phyloP scores from a whole-genome alignment of 1,140 invertebrate genomes.

The Trialeurodes vaporariorum region DNA sequence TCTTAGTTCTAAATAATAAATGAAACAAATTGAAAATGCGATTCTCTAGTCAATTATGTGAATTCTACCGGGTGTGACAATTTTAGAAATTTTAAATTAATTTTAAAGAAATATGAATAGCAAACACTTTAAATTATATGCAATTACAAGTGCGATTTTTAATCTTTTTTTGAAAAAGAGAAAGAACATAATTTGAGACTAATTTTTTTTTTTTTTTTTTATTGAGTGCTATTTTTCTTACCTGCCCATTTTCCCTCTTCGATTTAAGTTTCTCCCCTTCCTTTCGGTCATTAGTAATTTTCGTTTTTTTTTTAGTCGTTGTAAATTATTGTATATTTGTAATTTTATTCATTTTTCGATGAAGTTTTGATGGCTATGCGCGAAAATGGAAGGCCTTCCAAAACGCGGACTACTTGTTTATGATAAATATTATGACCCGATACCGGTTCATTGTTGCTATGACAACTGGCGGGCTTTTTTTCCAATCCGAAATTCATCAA shows the following conservation, averaged over 20 bases:
- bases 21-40: background rate
- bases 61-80: background rate
- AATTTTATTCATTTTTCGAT: background rate
- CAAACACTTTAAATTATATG: background rate
- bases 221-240: background rate
- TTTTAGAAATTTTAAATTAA: too few relatives aligned
- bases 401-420: background rate
- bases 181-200: background rate
- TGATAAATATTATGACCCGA: slow-evolving; percentile 7
- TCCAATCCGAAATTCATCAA: slow-evolving; percentile 12
- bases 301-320: background rate
- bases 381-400: slow-evolving; percentile 5
- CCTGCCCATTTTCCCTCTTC: background rate
- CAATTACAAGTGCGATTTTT: background rate
- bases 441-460: slow-evolving; percentile 6
- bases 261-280: background rate
- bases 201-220: background rate
- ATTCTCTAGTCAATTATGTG: background rate
- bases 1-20: too few relatives aligned
- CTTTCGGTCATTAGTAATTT: too few relatives aligned
- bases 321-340: background rate
- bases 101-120: too few relatives aligned
- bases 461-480: slow-evolving; percentile 15
- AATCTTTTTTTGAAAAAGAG: background rate
- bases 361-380: slow-evolving; percentile 3